phyloP scores from a whole-genome alignment of 2,113 vertebrate species.

The Tyto alba region DNA sequence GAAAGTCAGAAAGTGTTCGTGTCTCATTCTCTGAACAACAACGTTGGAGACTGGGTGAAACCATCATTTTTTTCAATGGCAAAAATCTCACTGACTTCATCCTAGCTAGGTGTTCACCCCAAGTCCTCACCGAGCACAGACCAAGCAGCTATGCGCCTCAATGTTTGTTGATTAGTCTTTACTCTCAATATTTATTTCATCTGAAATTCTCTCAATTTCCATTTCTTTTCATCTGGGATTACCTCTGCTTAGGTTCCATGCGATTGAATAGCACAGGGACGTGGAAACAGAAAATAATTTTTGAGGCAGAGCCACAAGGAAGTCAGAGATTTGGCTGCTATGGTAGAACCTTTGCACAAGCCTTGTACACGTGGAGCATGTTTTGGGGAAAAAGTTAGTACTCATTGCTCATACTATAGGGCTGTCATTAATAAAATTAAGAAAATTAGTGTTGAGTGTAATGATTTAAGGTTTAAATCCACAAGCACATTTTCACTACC shows the following conservation, averaged over 20 bases:
- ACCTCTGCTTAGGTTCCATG: background rate
- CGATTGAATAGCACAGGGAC: background rate
- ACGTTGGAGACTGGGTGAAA: background rate
- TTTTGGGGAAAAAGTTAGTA: background rate
- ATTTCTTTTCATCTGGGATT: background rate
- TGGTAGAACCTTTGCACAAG: background rate
- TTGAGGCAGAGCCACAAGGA: background rate
- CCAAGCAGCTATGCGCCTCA: background rate
- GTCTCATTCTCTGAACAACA: background rate
- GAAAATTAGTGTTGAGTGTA: background rate
- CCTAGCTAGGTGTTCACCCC: background rate
- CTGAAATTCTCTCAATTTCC: background rate
- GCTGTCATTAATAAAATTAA: background rate
- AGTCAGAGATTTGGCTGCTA: background rate
- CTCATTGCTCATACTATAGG: background rate
- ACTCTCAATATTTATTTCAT: background rate
- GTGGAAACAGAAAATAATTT: background rate
- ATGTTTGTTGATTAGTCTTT: background rate
- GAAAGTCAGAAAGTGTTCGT: background rate
- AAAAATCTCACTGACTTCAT: background rate
- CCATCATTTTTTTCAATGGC: background rate
- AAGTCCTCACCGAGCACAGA: background rate
- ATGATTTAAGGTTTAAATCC: background rate
- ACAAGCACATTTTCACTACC: background rate
- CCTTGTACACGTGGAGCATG: background rate